A percentile compares a stretch with the other conserved stretches of the same genome.
phyloP scores from a whole-genome alignment of 2,797 vertebrate species.

The Gadopsis bispinosus region DNA sequence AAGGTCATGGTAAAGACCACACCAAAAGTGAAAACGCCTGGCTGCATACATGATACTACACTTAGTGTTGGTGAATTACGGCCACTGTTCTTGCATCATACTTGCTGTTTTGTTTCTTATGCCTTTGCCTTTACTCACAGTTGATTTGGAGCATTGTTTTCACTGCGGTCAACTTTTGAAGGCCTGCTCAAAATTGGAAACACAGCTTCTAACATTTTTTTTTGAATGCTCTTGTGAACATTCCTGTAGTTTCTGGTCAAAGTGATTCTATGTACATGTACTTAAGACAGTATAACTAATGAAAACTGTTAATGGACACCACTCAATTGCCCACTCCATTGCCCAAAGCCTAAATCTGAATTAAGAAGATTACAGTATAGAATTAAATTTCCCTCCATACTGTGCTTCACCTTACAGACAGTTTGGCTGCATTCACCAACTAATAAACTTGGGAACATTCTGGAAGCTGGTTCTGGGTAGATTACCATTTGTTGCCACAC shows the following conservation, averaged over 20 bases:
- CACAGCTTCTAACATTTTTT: background rate
- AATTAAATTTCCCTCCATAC: background rate
- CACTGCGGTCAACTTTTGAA: background rate
- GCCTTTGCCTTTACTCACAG: background rate
- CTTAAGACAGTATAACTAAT: background rate
- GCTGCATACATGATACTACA: background rate
- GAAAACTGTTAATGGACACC: background rate
- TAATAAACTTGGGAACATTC: constrained; percentile 26
- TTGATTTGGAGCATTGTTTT: background rate
- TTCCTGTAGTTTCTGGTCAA: background rate
- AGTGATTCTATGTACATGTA: background rate
- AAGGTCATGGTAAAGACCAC: background rate
- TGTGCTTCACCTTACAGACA: background rate
- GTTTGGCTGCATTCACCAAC: constrained; percentile 1
- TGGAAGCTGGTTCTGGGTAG: constrained; percentile 17
- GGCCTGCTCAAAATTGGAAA: background rate
- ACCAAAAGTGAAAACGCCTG: background rate
- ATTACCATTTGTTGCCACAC: constrained; percentile 42
- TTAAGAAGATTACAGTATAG: background rate
- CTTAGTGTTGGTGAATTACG: background rate
- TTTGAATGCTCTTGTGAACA: background rate
- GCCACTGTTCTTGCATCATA: background rate
- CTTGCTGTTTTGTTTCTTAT: background rate
- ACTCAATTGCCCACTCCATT: background rate
- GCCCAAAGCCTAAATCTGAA: background rate